phyloP scores from a whole-genome alignment of 2,888 invertebrate species.

The Callosobruchus maculatus region DNA sequence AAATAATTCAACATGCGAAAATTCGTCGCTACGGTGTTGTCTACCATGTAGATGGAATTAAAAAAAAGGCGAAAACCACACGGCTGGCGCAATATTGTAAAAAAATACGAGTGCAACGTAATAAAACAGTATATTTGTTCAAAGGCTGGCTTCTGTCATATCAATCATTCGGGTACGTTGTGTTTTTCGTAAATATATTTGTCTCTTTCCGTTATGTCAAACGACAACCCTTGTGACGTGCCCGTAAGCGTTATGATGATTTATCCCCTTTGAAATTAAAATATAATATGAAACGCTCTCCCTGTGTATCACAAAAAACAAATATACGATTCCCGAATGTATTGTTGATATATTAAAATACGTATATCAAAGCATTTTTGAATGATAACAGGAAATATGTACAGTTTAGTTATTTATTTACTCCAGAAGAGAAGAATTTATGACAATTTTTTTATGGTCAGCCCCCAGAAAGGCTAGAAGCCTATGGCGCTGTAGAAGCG shows the following conservation, averaged over 20 bases:
- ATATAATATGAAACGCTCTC: background rate
- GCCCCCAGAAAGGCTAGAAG: too few species aligned
- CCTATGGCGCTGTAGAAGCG: too few species aligned
- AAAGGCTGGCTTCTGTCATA: background rate
- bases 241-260: background rate
- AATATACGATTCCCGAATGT: background rate
- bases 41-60: background rate
- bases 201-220: background rate
- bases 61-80: background rate
- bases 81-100: background rate
- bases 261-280: background rate
- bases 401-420: too few species aligned
- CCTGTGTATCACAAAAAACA: background rate
- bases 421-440: too few species aligned
- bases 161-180: background rate
- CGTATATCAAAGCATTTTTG: too few species aligned
- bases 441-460: too few species aligned
- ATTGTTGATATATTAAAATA: background rate
- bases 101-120: background rate
- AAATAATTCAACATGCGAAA: background rate
- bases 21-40: background rate
- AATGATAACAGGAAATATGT: too few species aligned
- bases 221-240: background rate
- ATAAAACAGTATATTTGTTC: background rate
- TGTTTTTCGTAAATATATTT: background rate